Base-by-base conservation (phyloP, 2,888 invertebrate species). In the Caenorhabditis sp. region DNA sequence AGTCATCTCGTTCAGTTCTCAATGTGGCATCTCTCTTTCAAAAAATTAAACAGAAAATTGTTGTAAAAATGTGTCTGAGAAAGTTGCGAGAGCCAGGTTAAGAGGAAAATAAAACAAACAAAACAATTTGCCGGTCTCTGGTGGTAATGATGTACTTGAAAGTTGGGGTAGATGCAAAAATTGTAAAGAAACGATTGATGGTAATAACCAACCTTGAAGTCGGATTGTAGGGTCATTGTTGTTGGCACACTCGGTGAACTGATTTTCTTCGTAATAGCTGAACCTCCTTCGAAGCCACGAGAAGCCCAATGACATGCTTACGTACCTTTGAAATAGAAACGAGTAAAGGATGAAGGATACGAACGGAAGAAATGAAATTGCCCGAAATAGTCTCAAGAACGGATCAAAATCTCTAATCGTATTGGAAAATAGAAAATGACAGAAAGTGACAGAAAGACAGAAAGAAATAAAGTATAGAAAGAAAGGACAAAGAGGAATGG, bases 271-370 rank as follows among this genome's bases (percentile, higher is more conserved):
- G 59, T 65, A 66, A 53, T 70, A 71, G 63, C 62, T 65, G 71
- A 76, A 71, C 43, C 76, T 63, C 61, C 71, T 58, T 55, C 76
- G 76, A 63, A 76, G 27, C 76, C 76, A 76, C 48, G 76, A 76
- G 55, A 76, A 71, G 9, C 71, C 65, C 17, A 70, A 22, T 17
- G 76, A 76, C 76, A 76, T 76, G 17, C n/a, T n/a, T n/a, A n/a
- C n/a, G 26, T 48, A 56, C 62, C 58, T 53, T 61, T n/a, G 53
- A 46, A 70, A 32, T 27, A 1, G 32, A 27, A 46, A 45, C 26
- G 26, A 41, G 30, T 27, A 43, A 8, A 22, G 17, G 9, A 53
- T 6, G 22, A n/a, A n/a, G 15, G 43, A 53, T 30, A 13, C 11
- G 41, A 46, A 32, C 32, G n/a, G 17, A 27, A 37, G 48, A 13